phyloP scores from a whole-genome alignment of 2,113 vertebrate species.

The Ceratotherium simum region DNA sequence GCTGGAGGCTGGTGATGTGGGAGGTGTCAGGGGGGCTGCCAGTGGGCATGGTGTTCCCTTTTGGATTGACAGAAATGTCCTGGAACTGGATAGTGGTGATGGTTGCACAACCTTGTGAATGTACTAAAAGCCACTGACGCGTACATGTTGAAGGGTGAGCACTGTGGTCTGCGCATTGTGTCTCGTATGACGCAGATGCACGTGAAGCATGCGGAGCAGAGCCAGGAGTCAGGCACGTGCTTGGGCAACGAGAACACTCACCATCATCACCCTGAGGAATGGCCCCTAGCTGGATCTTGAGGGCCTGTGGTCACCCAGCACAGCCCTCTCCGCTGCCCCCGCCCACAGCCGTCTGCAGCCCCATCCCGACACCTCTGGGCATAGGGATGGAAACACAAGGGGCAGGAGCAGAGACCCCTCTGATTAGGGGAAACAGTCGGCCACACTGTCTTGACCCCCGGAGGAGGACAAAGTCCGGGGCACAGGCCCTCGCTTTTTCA shows the following conservation, averaged over 20 bases:
- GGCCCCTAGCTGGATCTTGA: not conserved
- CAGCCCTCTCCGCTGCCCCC: not conserved
- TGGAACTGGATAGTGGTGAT: not conserved
- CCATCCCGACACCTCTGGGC: fast-evolving
- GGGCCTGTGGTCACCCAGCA: not conserved
- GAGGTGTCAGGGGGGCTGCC: not conserved
- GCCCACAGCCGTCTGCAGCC: not conserved
- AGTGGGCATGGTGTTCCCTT: not conserved
- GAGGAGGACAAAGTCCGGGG: not conserved
- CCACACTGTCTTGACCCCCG: not conserved
- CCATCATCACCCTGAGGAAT: not conserved
- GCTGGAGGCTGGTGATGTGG: not conserved
- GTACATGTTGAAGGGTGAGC: not conserved
- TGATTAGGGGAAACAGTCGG: not conserved
- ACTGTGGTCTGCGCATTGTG: no score
- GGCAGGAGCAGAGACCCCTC: not conserved
- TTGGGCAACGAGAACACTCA: fast-evolving
- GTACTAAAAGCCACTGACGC: fast-evolving
- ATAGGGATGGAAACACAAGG: not conserved
- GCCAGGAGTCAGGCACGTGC: fast-evolving
- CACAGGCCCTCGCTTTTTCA: not conserved
- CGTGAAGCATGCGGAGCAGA: not conserved
- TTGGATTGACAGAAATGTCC: not conserved
- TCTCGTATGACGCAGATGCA: not conserved
- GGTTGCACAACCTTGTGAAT: not conserved